phyloP scores from a whole-genome alignment of 37 sponge, comb jelly and placozoan species.

The Haliclona indistincta region DNA sequence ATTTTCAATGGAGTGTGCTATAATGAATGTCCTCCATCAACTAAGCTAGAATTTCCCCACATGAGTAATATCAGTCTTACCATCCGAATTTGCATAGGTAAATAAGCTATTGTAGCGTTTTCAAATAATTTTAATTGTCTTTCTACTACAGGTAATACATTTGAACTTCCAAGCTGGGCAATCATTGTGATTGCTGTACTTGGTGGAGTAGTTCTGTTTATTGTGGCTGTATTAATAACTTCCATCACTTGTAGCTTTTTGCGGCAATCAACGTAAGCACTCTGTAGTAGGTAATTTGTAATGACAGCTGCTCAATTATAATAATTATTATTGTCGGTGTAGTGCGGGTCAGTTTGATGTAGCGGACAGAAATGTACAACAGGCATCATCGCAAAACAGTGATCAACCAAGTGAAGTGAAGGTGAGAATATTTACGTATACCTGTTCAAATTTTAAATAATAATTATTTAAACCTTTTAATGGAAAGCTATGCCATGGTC shows the following conservation, averaged over 20 bases:
- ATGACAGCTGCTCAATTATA: background rate
- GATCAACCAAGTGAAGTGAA: background rate
- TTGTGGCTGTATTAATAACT: background rate
- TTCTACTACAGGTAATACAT: background rate
- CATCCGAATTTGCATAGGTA: background rate
- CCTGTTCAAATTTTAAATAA: background rate
- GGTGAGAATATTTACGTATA: background rate
- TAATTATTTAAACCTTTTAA: background rate
- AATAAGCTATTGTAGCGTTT: background rate
- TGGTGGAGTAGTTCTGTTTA: slow-evolving; percentile 18
- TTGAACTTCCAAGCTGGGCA: slow-evolving; percentile 40
- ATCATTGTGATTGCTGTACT: slow-evolving; percentile 51
- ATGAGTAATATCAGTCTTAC: background rate
- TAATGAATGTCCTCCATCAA: background rate
- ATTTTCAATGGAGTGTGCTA: slow-evolving; percentile 4
- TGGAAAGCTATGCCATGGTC: background rate
- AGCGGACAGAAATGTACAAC: slow-evolving; percentile 6
- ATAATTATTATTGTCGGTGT: background rate
- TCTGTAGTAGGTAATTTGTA: background rate
- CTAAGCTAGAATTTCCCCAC: background rate
- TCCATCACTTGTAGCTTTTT: slow-evolving; percentile 12
- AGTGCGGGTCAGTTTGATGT: slow-evolving; percentile 46
- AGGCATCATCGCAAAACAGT: background rate
- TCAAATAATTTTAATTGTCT: background rate
- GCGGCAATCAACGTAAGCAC: slow-evolving; percentile 24